These are phyloP conservation scores for Aphelenchoides avenae DNA, from an alignment of 1,140 invertebrate genomes.

Conservation along the genomic window DNA sequence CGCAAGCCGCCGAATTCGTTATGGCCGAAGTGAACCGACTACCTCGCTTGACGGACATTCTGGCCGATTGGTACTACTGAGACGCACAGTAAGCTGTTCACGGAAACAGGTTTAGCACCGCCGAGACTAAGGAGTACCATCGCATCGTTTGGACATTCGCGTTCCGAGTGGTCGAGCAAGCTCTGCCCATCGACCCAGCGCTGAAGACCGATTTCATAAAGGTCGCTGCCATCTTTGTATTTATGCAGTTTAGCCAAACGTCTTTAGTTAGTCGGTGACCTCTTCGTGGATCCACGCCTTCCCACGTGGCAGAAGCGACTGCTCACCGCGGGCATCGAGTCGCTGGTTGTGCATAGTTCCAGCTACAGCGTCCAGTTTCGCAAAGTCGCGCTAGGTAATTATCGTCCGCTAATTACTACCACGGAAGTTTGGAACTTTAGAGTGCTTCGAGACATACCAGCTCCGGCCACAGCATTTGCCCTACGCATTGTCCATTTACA, in stretches of 20 bases:
- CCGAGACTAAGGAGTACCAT: constrained; percentile 40
- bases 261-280: constrained; percentile 33
- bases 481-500: constrained; percentile 38
- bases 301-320: constrained; percentile 39
- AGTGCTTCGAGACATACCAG: constrained; percentile 42
- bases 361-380: constrained; percentile 31
- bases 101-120: constrained; percentile 21
- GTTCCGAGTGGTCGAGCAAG: constrained; percentile 45
- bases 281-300: constrained; percentile 40
- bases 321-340: constrained; percentile 43
- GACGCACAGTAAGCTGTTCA: too few relatives aligned
- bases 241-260: too few relatives aligned
- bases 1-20: constrained; percentile 29
- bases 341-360: constrained; percentile 48
- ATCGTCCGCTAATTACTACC: constrained; percentile 2
- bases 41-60: constrained; percentile 23
- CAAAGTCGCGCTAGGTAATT: constrained; percentile 24
- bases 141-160: constrained; percentile 46
- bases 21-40: constrained; percentile 33
- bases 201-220: constrained; percentile 24
- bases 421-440: constrained; percentile 30
- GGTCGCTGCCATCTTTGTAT: too few relatives aligned
- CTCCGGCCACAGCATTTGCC: constrained; percentile 34
- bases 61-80: constrained; percentile 37
- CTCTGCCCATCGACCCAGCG: constrained; percentile 31